Evolutionary conservation across 2,113 vertebrate genomes (phyloP), one percentile per base, ranked within the genome.

Genomic region (Hyperopisus bebe): DNA sequence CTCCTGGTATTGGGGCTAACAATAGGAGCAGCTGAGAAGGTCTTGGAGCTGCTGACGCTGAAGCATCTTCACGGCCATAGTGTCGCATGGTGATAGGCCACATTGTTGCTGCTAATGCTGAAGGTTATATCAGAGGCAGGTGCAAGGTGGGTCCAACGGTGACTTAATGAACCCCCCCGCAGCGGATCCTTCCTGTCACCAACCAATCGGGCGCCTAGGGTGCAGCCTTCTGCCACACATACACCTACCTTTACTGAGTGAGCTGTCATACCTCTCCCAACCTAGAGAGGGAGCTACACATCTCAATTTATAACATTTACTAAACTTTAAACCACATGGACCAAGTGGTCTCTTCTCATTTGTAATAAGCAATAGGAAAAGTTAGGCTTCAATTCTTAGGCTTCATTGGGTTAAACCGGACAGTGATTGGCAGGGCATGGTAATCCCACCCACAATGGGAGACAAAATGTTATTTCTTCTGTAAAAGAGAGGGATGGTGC

Each of bases 31-130:
- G 88, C 89, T 86, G 58, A 87, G 84, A 80, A 31, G 27, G 31
- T 31, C 58, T 47, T 39, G 46, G 90, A 90, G 13, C 46, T 90
- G 89, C 91, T 89, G 88, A 91, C 90, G 42, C 47, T 66, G 92
- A 86, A 86, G 17, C 39, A 89, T 92, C 90, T 92, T 95, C 94
- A 77, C 5, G 70, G 27, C 66, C 4, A 3, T 27, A 74, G 15
- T 74, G 11, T 27, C 27, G 62, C n/a, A 47, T 9, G 46, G 46
- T 47, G 46, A 8, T 47, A 47, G 46, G 48, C 74, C 17, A 1
- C 74, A 77, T 77, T 77, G 17, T 35, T 15, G 70, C 27, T 13
- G 1, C 31, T 77, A 77, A 39, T 39, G 35, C 17, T 39, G 21
- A 48, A 66, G 86, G 70, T 47, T 87, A 66, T 91, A 88, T 89